phyloP scores from a whole-genome alignment of 1,140 invertebrate genomes.

The Drosophila ambigua region DNA sequence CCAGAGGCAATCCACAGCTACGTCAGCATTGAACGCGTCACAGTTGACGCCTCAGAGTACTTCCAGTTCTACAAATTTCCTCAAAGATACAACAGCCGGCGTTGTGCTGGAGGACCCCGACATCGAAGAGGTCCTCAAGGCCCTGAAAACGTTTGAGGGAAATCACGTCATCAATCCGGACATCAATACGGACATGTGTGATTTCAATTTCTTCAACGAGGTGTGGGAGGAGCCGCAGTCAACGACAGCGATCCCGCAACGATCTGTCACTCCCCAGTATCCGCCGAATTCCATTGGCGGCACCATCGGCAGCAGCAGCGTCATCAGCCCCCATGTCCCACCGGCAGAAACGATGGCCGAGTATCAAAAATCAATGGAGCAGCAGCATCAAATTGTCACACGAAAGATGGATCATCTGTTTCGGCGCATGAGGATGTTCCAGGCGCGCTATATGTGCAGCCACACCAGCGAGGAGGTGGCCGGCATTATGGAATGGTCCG shows the following conservation, averaged over 20 bases:
- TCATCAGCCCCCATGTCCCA: conserved; percentile 12
- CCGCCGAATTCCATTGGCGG: conserved; percentile 12
- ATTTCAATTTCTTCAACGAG: conserved; percentile 77
- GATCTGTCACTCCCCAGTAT: too few species aligned
- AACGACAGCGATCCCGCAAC: conserved; percentile 4
- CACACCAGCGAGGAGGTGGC: conserved; percentile 90
- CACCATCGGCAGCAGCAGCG: conserved; percentile 1
- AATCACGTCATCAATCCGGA: conserved; percentile 59
- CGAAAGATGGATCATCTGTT: conserved; percentile 89
- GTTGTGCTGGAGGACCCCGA: conserved; percentile 78
- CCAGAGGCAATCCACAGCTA: conserved; percentile 19
- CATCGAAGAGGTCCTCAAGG: conserved; percentile 80
- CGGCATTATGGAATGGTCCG: conserved; percentile 89
- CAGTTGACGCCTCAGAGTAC: conserved; percentile 66
- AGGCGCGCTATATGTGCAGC: conserved; percentile 88
- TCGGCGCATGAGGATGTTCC: conserved; percentile 90
- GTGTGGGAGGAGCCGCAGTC: conserved; percentile 60
- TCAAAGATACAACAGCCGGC: conserved; percentile 58
- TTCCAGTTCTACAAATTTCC: conserved; percentile 61
- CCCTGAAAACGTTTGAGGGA: conserved; percentile 76
- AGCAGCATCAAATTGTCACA: conserved; percentile 87
- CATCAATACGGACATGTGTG: conserved; percentile 72
- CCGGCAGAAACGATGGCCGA: conserved; percentile 47
- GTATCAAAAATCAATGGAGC: conserved; percentile 54
- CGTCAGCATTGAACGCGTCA: conserved; percentile 8